phyloP scores from a whole-genome alignment of 1,140 invertebrate species.

The Phortica variegata region DNA sequence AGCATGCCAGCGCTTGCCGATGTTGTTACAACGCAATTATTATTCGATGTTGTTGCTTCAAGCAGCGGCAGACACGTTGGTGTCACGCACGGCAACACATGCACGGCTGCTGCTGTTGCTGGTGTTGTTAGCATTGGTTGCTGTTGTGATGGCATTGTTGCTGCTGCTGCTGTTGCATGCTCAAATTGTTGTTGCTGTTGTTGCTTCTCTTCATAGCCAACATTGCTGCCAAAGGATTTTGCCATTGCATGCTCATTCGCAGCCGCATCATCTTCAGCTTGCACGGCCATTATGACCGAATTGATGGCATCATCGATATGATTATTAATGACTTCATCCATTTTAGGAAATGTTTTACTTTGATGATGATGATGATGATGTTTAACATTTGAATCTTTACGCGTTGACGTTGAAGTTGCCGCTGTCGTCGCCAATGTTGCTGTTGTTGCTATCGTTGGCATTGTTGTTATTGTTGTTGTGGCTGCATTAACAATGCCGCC shows the following conservation, averaged over 20 bases:
- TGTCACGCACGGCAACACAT: background rate
- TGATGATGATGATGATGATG: too few relatives aligned
- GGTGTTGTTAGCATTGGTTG: background rate
- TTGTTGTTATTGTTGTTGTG: background rate
- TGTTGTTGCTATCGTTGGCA: background rate
- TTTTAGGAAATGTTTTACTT: slow-evolving; percentile 26
- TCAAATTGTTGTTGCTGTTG: slow-evolving; percentile 1
- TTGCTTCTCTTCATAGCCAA: background rate
- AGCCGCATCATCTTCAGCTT: slow-evolving; percentile 23
- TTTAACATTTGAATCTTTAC: background rate
- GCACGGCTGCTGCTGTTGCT: background rate
- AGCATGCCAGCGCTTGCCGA: background rate
- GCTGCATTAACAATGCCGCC: slow-evolving; percentile 5
- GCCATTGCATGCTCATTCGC: background rate
- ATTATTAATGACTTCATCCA: slow-evolving; percentile 52
- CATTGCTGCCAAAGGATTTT: background rate
- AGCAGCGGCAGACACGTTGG: too few relatives aligned
- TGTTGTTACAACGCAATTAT: too few relatives aligned
- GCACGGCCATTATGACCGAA: slow-evolving; percentile 46
- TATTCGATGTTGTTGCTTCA: too few relatives aligned
- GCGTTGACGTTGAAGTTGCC: background rate
- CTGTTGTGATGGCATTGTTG: background rate
- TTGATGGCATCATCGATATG: slow-evolving; percentile 54
- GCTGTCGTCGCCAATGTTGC: background rate
- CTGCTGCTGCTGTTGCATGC: slow-evolving; percentile 9